Conservation (phyloP, 2,888 invertebrate species). For the Ophion ventricosus region DNA sequence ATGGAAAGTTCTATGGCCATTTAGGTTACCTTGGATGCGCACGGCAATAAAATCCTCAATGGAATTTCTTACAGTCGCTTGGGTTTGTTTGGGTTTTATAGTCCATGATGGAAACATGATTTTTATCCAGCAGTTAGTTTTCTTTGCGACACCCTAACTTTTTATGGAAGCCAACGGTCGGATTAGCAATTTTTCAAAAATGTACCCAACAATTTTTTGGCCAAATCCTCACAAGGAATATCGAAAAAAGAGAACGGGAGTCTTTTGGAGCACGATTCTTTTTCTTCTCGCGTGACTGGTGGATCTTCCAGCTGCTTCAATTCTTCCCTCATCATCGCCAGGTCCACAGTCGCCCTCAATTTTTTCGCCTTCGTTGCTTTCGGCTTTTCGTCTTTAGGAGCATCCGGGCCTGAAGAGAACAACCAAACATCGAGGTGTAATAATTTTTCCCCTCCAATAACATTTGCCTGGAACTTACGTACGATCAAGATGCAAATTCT, state of each 20-base stretch:
- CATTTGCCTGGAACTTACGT: conserved; percentile 20
- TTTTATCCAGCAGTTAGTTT: not conserved
- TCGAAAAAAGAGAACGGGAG: conserved; percentile 82
- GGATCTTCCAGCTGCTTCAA: conserved; percentile 80
- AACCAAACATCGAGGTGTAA: not conserved
- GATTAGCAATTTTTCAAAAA: not conserved
- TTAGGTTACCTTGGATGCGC: too few species aligned
- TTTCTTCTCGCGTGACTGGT: conserved; percentile 76
- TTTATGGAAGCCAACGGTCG: too few species aligned
- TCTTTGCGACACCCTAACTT: not conserved
- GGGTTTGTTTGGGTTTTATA: too few species aligned
- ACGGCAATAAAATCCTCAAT: too few species aligned
- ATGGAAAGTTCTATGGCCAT: too few species aligned
- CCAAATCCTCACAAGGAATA: conserved; percentile 84
- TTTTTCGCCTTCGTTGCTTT: conserved; percentile 64
- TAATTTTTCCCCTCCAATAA: not conserved
- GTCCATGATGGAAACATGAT: too few species aligned
- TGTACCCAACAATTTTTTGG: conserved; percentile 84
- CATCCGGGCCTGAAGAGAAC: conserved; percentile 20
- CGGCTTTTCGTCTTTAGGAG: conserved; percentile 22
- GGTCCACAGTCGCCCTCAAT: conserved; percentile 69
- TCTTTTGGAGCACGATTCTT: conserved; percentile 73
- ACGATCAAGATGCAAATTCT: conserved; percentile 59
- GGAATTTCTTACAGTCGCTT: too few species aligned
- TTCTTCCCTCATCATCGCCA: conserved; percentile 75